Conservation (phyloP, 2,888 invertebrate species). For the Dynastes hyllus region DNA sequence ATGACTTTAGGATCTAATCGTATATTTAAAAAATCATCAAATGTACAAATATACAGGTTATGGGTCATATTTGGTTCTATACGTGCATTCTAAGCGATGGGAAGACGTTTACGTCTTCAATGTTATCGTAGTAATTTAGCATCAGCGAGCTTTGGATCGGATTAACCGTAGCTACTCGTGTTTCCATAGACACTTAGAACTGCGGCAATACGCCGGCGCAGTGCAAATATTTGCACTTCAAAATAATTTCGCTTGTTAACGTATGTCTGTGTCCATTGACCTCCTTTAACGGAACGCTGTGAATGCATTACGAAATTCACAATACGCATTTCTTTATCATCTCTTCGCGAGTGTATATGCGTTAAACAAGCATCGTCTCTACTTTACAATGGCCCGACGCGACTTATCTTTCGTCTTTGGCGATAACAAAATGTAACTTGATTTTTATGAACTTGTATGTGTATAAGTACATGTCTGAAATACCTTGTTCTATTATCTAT, state of each 20-base stretch:
- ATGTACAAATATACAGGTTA: no score
- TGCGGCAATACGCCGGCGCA: slow-evolving; percentile 24
- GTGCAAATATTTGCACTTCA: slow-evolving; percentile 48
- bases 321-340: slow-evolving; percentile 53
- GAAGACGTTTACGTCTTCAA: no score
- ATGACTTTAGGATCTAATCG: no score
- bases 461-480: no score
- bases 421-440: no score
- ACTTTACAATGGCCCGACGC: not conserved
- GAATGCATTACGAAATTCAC: slow-evolving; percentile 60
- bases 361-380: not conserved
- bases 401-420: not conserved
- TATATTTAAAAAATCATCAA: no score
- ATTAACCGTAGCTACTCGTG: slow-evolving; percentile 38
- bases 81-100: no score
- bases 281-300: slow-evolving; percentile 52
- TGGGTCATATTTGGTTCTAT: no score
- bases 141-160: not conserved
- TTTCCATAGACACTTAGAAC: slow-evolving; percentile 27
- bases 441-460: no score
- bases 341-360: slow-evolving; percentile 3
- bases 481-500: no score
- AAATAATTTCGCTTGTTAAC: slow-evolving; percentile 46
- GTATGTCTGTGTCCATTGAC: slow-evolving; percentile 61
- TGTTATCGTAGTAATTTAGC: no score